Evolutionary conservation across 2,888 invertebrate species (phyloP), one percentile per base, ranked within the genome.

Genomic region (Spisula solida): DNA sequence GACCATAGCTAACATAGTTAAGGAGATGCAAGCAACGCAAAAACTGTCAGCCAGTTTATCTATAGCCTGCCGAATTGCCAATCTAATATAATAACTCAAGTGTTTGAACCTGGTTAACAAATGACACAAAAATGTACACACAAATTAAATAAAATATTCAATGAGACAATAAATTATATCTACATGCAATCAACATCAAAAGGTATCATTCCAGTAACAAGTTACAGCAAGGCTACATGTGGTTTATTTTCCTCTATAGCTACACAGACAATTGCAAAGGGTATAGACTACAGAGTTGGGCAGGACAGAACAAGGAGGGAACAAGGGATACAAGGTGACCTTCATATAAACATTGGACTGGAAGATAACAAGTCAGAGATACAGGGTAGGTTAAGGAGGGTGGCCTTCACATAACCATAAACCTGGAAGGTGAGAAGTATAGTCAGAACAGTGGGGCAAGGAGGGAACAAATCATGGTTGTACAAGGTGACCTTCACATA

Each of bases 101-200:
- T 41, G 41, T 41, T 41, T 41, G 41, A 41, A 41, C 41, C 41
- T 41, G 41, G 41, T 41, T 41, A 41, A 66, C 8, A 66, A 66
- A 25, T 66, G 60, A 66, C 60, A 66, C 60, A 66, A 66, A 66
- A 66, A 66, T 66, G n/a, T 66, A 66, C 60, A 66, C 60, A 66
- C 60, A 66, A 25, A 0, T 25, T 66, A 25, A 66, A 25, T 25
- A 66, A n/a, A 66, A 66, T 66, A 25, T 66, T n/a, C 8, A 66
- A 66, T 66, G 25, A n/a, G 41, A 41, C 41, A 41, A 41, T 41
- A 41, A 5, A 41, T 12, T 8, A 66, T 10, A 66, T 66, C 2
- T n/a, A 66, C 60, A 66, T 66, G 60, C 60, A 25, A 66, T 66
- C 25, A 66, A 66, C 25, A 5, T 66, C 60, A 25, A 66, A 66